phyloP scores from a whole-genome alignment of 2,888 invertebrate species.

The Thysanoteuthis rhombus region DNA sequence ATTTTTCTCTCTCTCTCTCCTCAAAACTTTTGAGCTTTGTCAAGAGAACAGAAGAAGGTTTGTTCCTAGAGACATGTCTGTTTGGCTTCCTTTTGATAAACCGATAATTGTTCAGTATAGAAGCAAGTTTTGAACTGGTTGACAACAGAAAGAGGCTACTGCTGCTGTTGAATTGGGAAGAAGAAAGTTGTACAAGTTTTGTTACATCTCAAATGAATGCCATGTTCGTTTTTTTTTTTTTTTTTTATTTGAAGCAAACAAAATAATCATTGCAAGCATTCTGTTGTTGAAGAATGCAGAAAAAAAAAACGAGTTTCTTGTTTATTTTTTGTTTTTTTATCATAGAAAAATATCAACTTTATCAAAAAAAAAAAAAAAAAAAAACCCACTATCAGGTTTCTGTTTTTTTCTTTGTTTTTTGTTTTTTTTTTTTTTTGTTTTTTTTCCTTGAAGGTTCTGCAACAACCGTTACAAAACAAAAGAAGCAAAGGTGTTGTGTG shows the following conservation, averaged over 20 bases:
- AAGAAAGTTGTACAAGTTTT: background rate
- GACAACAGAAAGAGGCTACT: background rate
- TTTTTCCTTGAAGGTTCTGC: background rate
- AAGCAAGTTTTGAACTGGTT: background rate
- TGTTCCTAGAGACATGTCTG: no score
- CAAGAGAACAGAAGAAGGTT: no score
- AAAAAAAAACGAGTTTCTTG: background rate
- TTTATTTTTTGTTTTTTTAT: conserved; percentile 1
- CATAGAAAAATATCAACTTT: conserved; percentile 12
- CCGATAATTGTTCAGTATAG: background rate
- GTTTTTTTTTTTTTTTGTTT: conserved; percentile 12
- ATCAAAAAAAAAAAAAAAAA: background rate
- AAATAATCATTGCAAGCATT: background rate
- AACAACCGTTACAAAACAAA: background rate
- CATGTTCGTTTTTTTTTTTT: no score
- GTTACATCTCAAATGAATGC: background rate
- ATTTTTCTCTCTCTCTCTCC: background rate
- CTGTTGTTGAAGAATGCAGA: background rate
- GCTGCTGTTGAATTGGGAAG: background rate
- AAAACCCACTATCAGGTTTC: background rate
- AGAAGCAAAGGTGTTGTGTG: background rate
- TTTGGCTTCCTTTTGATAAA: background rate
- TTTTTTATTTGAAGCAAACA: background rate
- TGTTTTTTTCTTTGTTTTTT: no score
- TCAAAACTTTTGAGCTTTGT: background rate